Percentiles rank a stretch among this genome's conserved stretches.
Evolutionary conservation across 1,140 invertebrate species (phyloP).

Genomic region (Yoshiicerus persimilis): DNA sequence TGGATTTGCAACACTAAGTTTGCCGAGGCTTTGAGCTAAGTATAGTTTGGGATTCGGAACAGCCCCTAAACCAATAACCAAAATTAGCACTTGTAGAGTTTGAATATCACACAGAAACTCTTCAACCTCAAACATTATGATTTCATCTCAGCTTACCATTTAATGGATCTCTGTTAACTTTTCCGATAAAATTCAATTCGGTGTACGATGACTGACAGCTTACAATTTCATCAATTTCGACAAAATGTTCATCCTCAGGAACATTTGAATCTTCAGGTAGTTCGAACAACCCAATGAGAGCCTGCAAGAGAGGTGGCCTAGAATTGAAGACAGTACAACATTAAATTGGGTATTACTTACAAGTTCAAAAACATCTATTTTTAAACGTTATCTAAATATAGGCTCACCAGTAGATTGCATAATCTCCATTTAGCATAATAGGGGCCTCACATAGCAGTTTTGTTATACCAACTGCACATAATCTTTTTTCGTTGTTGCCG

Average conservation of each 20-base stretch:
- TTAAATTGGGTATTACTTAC: background rate
- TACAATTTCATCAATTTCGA: constrained; percentile 77
- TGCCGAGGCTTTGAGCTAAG: constrained; percentile 69
- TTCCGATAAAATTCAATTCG: constrained; percentile 80
- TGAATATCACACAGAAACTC: too few relatives aligned
- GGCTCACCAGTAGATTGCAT: constrained; percentile 66
- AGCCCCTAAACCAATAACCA: constrained; percentile 51
- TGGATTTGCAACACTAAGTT: constrained; percentile 63
- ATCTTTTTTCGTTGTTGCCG: constrained; percentile 79
- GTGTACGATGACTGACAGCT: constrained; percentile 89
- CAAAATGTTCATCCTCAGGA: constrained; percentile 80
- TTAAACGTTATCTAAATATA: constrained; percentile 18
- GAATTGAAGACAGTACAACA: background rate
- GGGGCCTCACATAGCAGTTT: constrained; percentile 79
- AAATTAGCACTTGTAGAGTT: too few relatives aligned
- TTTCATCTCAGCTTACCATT: constrained; percentile 56
- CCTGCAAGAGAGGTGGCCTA: constrained; percentile 64
- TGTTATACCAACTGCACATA: constrained; percentile 83
- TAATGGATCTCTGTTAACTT: constrained; percentile 70
- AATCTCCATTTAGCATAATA: constrained; percentile 64
- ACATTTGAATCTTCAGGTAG: constrained; percentile 77
- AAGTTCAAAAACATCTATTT: background rate
- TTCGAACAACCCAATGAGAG: constrained; percentile 83
- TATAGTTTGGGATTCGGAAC: constrained; percentile 69
- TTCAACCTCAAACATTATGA: too few relatives aligned